Percentiles rank a stretch among this genome's conserved stretches.
Evolutionary conservation across 2,888 invertebrate species (phyloP).

Genomic region (Polyploca ridens): DNA sequence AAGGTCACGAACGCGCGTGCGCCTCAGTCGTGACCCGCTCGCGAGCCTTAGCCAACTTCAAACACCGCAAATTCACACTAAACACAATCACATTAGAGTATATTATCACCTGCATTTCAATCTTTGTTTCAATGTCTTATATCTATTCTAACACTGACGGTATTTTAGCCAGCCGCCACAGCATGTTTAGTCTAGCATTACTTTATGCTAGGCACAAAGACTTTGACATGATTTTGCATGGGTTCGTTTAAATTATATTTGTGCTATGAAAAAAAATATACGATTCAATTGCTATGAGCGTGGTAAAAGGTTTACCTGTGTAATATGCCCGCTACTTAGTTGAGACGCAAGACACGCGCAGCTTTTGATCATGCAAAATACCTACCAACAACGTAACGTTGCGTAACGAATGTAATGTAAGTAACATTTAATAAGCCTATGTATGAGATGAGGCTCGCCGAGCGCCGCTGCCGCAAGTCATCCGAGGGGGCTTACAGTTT

Average conservation of each 20-base stretch:
- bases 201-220: conserved; percentile 43
- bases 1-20: conserved; percentile 85
- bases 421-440: conserved; percentile 4
- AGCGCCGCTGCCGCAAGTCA: conserved; percentile 20
- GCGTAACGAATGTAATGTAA: conserved; percentile 16
- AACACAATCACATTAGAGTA: conserved; percentile 63
- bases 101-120: conserved; percentile 58
- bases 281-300: neutral
- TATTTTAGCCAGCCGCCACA: conserved; percentile 37
- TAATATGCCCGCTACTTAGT: conserved; percentile 1
- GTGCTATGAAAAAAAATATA: conserved; percentile 12
- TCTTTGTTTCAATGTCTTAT: conserved; percentile 60
- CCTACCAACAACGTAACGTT: neutral
- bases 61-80: conserved; percentile 62
- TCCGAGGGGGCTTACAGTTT: conserved; percentile 15
- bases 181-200: conserved; percentile 13
- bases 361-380: conserved; percentile 32
- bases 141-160: conserved; percentile 57
- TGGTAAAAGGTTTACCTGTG: neutral
- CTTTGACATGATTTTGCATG: conserved; percentile 49
- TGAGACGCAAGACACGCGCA: conserved; percentile 14
- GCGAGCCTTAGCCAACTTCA: conserved; percentile 58
- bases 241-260: neutral
- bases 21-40: conserved; percentile 82
- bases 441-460: neutral